Base-by-base conservation (phyloP, 1,140 invertebrate genomes). In the Portunus trituberculatus region DNA sequence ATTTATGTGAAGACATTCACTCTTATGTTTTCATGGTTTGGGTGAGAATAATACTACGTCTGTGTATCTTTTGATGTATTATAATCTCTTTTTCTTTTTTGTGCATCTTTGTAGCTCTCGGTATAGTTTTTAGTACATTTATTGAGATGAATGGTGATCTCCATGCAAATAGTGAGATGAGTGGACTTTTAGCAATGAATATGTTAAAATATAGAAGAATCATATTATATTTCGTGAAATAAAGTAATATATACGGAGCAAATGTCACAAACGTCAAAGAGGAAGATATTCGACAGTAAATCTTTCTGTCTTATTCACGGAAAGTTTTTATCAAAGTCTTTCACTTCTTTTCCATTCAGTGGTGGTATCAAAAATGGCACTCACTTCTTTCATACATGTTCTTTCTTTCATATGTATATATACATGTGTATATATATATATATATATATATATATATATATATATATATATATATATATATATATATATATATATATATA, bases 391-490 rank as follows among this genome's bases (percentile, higher is more conserved):
- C 86, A 0, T 39, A 87, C 14, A 25, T 25, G 31, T 20, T 39
- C 12, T 46, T 10, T 46, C 12, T 20, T 39, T 87, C 84, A n/a
- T 87, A 12, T 87, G 3, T 39, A 32, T 39, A 87, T 87, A 87
- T 32, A 39, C 20, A 86, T 86, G 7, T 82, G 7, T 82, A 82
- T 82, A 82, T 82, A 82, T 82, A 82, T 82, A 82, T 28, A 82
- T 82, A 82, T 82, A 82, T 82, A 82, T 82, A 82, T 88, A 39
- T 88, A 39, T 88, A 39, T 88, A 39, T 88, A 39, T 39, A 88
- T 88, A 88, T 88, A 39, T 88, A 82, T 82, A 82, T 82, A 82
- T 82, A 82, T 82, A 82, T 82, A 82, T 82, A 82, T 82, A 82
- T 82, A 82, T 82, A 82, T 82, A 82, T 82, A 82, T 82, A 82